Conservation (phyloP, 2,113 vertebrate species). For the Pao palembangensis region DNA sequence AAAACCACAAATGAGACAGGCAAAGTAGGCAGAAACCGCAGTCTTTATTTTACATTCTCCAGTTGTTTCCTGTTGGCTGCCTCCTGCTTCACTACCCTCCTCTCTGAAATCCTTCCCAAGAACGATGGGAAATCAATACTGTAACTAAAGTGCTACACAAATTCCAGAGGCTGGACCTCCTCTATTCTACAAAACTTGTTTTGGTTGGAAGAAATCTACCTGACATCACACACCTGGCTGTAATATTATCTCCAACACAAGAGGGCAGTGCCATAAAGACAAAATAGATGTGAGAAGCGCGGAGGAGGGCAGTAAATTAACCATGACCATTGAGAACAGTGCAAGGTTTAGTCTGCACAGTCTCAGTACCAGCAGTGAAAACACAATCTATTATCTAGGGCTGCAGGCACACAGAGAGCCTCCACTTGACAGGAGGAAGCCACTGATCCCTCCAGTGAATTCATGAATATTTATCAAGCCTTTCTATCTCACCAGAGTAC, state of each 20-base stretch:
- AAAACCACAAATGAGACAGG: conserved; percentile 68
- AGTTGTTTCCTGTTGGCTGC: conserved; percentile 50
- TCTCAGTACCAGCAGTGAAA: conserved; percentile 63
- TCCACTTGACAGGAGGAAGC: conserved; percentile 54
- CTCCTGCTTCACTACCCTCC: conserved; percentile 28
- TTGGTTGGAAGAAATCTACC: conserved; percentile 25
- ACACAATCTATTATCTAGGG: conserved; percentile 72
- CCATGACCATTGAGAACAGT: conserved; percentile 69
- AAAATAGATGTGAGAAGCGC: conserved; percentile 47
- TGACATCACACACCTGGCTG: conserved; percentile 45
- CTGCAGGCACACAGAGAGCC: conserved; percentile 55
- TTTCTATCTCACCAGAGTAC: conserved; percentile 49
- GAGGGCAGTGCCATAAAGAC: conserved; percentile 71
- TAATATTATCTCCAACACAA: conserved; percentile 70
- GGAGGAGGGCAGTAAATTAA: conserved; percentile 67
- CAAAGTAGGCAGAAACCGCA: conserved; percentile 58
- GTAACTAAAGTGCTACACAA: conserved; percentile 54
- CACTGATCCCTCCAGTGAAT: conserved; percentile 44
- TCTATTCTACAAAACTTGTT: conserved; percentile 27
- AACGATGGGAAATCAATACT: conserved; percentile 62
- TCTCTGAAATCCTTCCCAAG: conserved; percentile 36
- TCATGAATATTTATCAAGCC: conserved; percentile 69
- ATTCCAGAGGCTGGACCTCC: conserved; percentile 31
- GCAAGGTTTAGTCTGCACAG: conserved; percentile 67
- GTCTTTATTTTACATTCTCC: conserved; percentile 59